Base-by-base conservation (phyloP, 1,140 invertebrate species). In the Orchestia grillus region DNA sequence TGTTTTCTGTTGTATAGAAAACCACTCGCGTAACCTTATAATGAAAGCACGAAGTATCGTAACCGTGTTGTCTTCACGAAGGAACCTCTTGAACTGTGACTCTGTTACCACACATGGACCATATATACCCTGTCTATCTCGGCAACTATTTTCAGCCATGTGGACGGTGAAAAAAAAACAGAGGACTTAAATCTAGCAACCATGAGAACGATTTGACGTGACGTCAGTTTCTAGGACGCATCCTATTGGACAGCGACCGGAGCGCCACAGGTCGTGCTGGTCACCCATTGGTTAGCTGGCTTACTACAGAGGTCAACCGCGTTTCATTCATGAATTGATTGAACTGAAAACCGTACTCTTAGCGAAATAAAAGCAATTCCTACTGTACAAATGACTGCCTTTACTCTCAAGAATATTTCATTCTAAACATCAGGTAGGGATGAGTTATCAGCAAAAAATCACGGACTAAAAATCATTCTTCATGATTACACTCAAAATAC, bases 61-160 rank as follows among this genome's bases (percentile, higher is more conserved):
- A 77, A 77, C 62, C 28, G 62, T 91, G 88, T 91, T 91, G 88
- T 28, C 88, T 91, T 91, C 88, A 91, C 88, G 15, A 28, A 44
- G 88, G 88, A 42, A 43, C 28, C 11, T 28, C 44, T 45, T 6
- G 41, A 44, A 94, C 92, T 94, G 92, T 45, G 92, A 19, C 92
- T 44, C 44, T 3, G 92, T 94, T 16, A 44, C 92, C 41, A 47
- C 40, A 44, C 92, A 44, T 44, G 8, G 44, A 0, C 43, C 40
- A 45, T 94, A 45, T 94, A 94, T 94, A 94, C 92, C 44, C 15
- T 40, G 43, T 94, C 43, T 45, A 94, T 94, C 92, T 94, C 92
- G 44, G 92, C 16, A 94, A 94, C 92, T 94, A 94, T 45, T 94
- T 44, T 94, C 44, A 94, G 3, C 43, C n/a, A 90, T 44, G 88